Evolutionary conservation across 2,113 vertebrate species (phyloP).

Genomic region (Alouatta palliata): DNA sequence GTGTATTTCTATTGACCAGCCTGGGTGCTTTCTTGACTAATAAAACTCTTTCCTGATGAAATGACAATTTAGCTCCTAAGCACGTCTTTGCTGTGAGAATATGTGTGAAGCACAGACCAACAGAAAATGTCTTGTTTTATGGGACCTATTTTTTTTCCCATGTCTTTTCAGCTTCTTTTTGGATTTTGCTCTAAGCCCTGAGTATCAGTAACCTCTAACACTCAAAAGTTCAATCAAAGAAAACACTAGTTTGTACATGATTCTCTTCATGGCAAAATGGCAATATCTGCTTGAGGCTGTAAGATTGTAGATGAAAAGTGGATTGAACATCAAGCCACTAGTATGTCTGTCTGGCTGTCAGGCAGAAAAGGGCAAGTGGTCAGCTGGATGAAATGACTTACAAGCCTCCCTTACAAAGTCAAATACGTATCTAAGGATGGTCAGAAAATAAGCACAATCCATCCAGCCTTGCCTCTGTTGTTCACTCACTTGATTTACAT

Average conservation of each 20-base stretch:
- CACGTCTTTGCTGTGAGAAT: not conserved
- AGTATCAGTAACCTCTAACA: constrained; percentile 54
- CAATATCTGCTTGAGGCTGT: constrained; percentile 44
- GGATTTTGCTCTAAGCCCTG: constrained; percentile 52
- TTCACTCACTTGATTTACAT: not conserved
- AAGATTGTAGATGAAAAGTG: not conserved
- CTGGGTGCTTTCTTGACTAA: not conserved
- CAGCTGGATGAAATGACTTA: constrained; percentile 40
- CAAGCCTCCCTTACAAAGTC: constrained; percentile 21
- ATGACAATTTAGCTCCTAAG: constrained; percentile 21
- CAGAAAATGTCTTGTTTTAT: constrained; percentile 29
- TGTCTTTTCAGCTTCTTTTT: constrained; percentile 37
- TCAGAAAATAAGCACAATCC: constrained; percentile 18
- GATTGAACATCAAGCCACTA: not conserved
- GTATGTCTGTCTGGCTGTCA: not conserved
- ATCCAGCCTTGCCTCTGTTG: not conserved
- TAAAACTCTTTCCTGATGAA: constrained; percentile 21
- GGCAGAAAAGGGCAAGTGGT: constrained; percentile 31
- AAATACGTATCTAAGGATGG: constrained; percentile 11
- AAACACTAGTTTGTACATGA: constrained; percentile 48
- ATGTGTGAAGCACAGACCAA: constrained; percentile 4
- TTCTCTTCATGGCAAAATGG: constrained; percentile 48
- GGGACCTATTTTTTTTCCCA: not conserved
- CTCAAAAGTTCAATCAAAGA: constrained; percentile 46
- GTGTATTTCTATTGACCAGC: constrained; percentile 37